A percentile compares a stretch with the other conserved stretches of the same genome.
Evolutionary conservation across 2,888 invertebrate species (phyloP).

Genomic region (Noctua pronuba): DNA sequence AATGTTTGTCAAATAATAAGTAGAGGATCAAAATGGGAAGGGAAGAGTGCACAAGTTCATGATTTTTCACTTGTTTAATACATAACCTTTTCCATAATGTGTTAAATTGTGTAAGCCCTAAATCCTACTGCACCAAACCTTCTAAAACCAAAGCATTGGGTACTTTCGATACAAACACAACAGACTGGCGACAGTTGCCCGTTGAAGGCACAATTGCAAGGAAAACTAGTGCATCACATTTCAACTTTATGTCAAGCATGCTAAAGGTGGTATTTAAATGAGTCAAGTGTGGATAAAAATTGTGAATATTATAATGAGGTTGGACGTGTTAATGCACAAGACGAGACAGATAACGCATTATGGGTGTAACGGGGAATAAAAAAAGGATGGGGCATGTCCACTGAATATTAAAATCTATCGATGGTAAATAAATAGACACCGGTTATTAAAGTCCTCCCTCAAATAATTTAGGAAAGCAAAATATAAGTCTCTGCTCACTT

Average conservation of each 20-base stretch:
- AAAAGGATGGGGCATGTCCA: constrained; percentile 64
- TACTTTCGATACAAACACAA: constrained; percentile 51
- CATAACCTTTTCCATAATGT: neutral
- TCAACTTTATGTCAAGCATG: constrained; percentile 12
- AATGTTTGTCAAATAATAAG: neutral
- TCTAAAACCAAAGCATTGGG: constrained; percentile 10
- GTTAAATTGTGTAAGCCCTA: neutral
- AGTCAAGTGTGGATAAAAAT: constrained; percentile 29
- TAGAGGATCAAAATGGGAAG: neutral
- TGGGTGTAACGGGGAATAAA: constrained; percentile 75
- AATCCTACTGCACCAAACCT: neutral
- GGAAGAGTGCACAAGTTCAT: neutral
- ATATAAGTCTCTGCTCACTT: too few species aligned
- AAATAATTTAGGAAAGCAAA: neutral
- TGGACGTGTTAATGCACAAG: constrained; percentile 86
- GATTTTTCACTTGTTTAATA: neutral
- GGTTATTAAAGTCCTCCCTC: neutral
- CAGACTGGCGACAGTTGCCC: constrained; percentile 62
- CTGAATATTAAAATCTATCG: constrained; percentile 55
- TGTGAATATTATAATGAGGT: constrained; percentile 82
- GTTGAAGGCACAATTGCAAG: constrained; percentile 37
- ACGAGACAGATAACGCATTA: constrained; percentile 82
- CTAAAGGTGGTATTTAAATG: constrained; percentile 45
- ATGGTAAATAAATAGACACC: constrained; percentile 25
- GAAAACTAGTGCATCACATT: constrained; percentile 4